These are phyloP conservation scores for Tiliacea citrago DNA, from an alignment of 2,888 invertebrate genomes.

Conservation along the genomic window DNA sequence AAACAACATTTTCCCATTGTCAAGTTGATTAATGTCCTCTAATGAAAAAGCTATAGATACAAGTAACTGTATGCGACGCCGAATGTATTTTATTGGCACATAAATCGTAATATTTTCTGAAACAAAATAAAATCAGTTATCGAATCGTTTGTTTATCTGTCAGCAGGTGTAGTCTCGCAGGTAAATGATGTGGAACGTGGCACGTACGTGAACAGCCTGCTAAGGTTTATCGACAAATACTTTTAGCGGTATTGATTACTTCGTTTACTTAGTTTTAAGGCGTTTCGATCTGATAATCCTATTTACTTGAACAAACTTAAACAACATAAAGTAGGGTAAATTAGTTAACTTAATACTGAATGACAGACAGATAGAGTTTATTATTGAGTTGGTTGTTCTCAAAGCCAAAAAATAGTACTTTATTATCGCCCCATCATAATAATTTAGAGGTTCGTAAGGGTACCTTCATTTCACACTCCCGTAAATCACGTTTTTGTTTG, in stretches of 20 bases:
- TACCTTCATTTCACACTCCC: constrained; percentile 79
- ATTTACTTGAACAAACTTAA: constrained; percentile 51
- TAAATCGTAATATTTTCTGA: constrained; percentile 68
- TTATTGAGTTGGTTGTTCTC: constrained; percentile 50
- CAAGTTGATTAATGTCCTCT: constrained; percentile 45
- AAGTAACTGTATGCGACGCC: constrained; percentile 41
- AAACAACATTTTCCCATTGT: constrained; percentile 35
- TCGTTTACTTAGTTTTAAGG: constrained; percentile 41
- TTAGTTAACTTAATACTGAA: constrained; percentile 40
- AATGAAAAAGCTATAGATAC: constrained; percentile 53
- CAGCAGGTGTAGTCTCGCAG: constrained; percentile 71
- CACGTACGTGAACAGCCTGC: constrained; percentile 70
- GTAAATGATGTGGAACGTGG: constrained; percentile 78
- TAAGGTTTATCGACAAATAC: constrained; percentile 61
- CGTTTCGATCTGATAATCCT: constrained; percentile 47
- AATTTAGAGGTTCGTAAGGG: constrained; percentile 75
- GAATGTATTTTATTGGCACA: constrained; percentile 63
- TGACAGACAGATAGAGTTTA: constrained; percentile 33
- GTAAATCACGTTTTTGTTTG: constrained; percentile 86
- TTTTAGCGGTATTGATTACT: constrained; percentile 55
- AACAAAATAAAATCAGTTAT: constrained; percentile 77
- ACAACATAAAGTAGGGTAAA: constrained; percentile 42
- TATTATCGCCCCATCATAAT: constrained; percentile 72
- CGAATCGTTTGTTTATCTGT: constrained; percentile 78
- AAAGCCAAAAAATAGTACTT: constrained; percentile 64